Evolutionary conservation across 2,797 vertebrate species (phyloP).

Genomic region (Rhynchotus rufescens): DNA sequence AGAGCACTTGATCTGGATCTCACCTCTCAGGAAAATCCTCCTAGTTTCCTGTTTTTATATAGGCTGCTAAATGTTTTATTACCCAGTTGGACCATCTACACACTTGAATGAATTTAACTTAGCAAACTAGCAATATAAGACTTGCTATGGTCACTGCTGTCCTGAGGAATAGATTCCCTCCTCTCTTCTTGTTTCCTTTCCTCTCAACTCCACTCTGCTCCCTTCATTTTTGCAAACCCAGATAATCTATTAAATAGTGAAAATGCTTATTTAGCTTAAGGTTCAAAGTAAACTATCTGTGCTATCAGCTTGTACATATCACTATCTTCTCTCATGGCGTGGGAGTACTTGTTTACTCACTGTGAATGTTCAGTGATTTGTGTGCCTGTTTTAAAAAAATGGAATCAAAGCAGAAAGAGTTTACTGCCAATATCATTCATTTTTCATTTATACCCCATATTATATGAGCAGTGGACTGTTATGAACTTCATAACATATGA

Average conservation of each 20-base stretch:
- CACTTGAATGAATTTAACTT: not conserved
- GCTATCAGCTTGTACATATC: slow-evolving; percentile 16
- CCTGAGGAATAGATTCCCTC: not conserved
- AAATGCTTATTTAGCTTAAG: not conserved
- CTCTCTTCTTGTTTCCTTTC: too few species aligned
- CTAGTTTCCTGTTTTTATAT: not conserved
- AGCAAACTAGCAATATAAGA: not conserved
- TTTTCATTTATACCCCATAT: not conserved
- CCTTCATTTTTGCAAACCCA: not conserved
- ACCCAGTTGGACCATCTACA: not conserved
- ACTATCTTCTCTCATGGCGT: not conserved
- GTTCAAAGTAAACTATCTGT: slow-evolving; percentile 39
- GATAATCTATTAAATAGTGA: not conserved
- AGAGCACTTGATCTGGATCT: not conserved
- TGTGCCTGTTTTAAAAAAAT: not conserved
- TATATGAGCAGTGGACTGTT: not conserved
- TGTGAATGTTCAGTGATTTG: not conserved
- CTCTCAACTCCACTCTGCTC: not conserved
- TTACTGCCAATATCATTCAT: not conserved
- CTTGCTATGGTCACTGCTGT: not conserved
- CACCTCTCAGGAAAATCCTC: not conserved
- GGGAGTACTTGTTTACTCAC: slow-evolving; percentile 41
- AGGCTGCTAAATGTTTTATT: not conserved
- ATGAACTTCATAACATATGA: too few species aligned
- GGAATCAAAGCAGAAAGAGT: not conserved